Evolutionary conservation across 2,113 vertebrate species (phyloP).

Genomic region (Phodopus roborovskii): DNA sequence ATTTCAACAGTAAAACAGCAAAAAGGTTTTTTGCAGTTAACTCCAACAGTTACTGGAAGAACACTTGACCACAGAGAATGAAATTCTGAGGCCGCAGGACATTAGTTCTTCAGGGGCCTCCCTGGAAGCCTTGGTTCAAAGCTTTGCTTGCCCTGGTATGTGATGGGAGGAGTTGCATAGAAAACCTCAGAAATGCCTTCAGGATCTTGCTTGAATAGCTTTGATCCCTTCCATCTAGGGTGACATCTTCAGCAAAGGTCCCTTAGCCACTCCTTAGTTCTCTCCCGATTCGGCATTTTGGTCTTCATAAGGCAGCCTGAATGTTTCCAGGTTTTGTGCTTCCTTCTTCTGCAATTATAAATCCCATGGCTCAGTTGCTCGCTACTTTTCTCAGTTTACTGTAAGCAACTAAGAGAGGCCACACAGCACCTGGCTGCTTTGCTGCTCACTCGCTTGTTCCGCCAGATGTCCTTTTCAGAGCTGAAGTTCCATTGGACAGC

Average conservation of each 20-base stretch:
- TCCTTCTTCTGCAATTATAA: neutral
- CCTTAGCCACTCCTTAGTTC: neutral
- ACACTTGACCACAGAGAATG: neutral
- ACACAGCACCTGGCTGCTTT: neutral
- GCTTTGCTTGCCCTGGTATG: neutral
- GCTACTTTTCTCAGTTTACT: neutral
- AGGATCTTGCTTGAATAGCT: too few relatives aligned
- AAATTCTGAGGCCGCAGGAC: neutral
- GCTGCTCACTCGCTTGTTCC: neutral
- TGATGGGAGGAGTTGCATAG: neutral
- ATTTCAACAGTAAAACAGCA: neutral
- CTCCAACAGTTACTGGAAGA: neutral
- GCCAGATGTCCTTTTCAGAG: neutral
- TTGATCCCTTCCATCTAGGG: neutral
- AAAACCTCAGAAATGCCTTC: neutral
- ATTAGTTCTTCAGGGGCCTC: too few relatives aligned
- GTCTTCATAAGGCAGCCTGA: neutral
- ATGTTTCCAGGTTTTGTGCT: neutral
- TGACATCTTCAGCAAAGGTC: neutral
- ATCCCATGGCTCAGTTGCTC: neutral
- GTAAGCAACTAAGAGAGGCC: neutral
- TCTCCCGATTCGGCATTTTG: neutral
- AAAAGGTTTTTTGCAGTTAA: neutral
- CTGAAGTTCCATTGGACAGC: neutral
- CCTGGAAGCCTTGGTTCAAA: neutral